Conservation (phyloP, 2,888 invertebrate genomes). For the Heliconius charithonia region DNA sequence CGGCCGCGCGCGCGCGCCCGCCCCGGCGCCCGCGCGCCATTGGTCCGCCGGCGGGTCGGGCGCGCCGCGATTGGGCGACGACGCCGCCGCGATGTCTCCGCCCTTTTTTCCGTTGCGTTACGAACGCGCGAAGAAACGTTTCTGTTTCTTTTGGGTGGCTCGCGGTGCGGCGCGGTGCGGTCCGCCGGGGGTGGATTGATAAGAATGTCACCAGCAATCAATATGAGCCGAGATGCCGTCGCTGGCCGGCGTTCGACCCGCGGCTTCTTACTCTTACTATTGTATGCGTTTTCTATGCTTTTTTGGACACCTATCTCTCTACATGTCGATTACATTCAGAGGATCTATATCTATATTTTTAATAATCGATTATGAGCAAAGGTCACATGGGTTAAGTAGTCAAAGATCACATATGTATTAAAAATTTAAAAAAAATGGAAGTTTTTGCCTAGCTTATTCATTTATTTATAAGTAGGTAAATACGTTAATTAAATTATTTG, state of each 20-base stretch:
- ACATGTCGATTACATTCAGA: neutral
- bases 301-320: neutral
- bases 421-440: neutral
- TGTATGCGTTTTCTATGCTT: neutral
- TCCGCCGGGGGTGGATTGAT: conserved; percentile 82
- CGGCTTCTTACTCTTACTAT: no score
- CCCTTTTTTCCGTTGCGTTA: conserved; percentile 81
- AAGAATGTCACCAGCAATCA: conserved; percentile 87
- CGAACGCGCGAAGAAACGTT: conserved; percentile 83
- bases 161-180: conserved; percentile 71
- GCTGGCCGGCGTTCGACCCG: conserved; percentile 19
- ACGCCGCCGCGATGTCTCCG: conserved; percentile 73
- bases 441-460: neutral
- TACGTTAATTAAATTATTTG: neutral
- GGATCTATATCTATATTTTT: neutral
- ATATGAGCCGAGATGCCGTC: conserved; percentile 80
- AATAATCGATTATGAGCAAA: neutral
- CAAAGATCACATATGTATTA: neutral
- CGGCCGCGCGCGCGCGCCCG: conserved; percentile 81
- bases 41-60: conserved; percentile 68
- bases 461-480: neutral
- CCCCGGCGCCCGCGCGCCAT: conserved; percentile 71
- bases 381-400: neutral
- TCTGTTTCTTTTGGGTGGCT: conserved; percentile 84
- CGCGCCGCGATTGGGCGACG: conserved; percentile 68